Evolutionary conservation across 2,113 vertebrate species (phyloP).

Genomic region (Lontra canadensis): DNA sequence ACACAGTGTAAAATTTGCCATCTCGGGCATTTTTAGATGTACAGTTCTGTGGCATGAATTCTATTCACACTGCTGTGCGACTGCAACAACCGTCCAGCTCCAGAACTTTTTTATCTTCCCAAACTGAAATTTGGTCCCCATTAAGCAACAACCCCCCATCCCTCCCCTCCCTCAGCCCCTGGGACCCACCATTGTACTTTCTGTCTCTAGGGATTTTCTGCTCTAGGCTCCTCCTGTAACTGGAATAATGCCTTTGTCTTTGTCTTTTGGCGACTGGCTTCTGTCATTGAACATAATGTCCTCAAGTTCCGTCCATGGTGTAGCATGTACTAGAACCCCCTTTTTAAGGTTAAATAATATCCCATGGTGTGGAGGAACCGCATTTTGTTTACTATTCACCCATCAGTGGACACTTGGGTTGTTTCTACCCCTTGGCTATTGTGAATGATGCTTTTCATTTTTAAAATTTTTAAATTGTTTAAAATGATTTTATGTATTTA

Average conservation of each 20-base stretch:
- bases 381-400: neutral
- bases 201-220: neutral
- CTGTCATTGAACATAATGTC: neutral
- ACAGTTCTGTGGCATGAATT: neutral
- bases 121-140: neutral
- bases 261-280: neutral
- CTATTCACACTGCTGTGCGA: neutral
- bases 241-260: neutral
- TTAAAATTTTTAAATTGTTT: neutral
- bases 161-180: neutral
- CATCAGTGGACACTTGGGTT: neutral
- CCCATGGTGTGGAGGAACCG: neutral
- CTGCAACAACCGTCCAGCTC: neutral
- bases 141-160: neutral
- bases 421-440: neutral
- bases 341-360: conserved; percentile 3
- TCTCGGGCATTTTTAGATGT: neutral
- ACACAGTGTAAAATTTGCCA: neutral
- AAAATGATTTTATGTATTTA: neutral
- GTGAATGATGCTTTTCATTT: neutral
- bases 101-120: neutral
- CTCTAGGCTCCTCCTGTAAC: neutral
- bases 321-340: neutral
- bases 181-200: neutral
- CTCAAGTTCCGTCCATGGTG: neutral